A percentile compares a stretch with the other conserved stretches of the same genome.
These are phyloP conservation scores for Darevskia nairensis DNA, from an alignment of 2,797 vertebrate genomes.

Conservation along the genomic window DNA sequence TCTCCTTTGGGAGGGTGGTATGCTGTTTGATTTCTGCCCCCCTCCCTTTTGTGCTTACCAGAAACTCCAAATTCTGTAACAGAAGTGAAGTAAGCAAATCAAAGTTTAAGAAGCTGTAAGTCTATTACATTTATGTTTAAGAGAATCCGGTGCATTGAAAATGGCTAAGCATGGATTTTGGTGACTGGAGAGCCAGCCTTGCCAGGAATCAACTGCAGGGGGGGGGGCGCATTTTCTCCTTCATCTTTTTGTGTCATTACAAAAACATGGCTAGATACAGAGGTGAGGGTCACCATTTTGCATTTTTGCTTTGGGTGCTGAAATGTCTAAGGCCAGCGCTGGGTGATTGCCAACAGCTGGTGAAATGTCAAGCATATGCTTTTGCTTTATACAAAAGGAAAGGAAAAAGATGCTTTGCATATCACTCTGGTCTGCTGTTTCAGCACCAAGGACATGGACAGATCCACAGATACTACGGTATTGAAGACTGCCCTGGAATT, in stretches of 20 bases:
- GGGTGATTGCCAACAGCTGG: not conserved
- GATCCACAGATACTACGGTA: not conserved
- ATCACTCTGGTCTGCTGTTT: not conserved
- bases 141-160: not conserved
- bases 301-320: not conserved
- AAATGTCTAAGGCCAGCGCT: not conserved
- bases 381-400: not conserved
- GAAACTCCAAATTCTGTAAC: not conserved
- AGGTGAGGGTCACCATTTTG: not conserved
- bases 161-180: not conserved
- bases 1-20: too few relatives aligned
- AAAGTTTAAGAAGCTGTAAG: not conserved
- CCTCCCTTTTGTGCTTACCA: not conserved
- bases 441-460: conserved; percentile 21
- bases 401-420: not conserved
- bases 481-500: not conserved
- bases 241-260: not conserved
- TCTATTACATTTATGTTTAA: not conserved
- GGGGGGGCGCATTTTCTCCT: not conserved
- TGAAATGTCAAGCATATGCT: not conserved
- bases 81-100: not conserved
- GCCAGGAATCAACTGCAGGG: not conserved
- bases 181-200: not conserved
- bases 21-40: too few relatives aligned
- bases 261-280: not conserved